Base-by-base conservation (phyloP, 2,888 invertebrate genomes). In the Gryllus longicercus region DNA sequence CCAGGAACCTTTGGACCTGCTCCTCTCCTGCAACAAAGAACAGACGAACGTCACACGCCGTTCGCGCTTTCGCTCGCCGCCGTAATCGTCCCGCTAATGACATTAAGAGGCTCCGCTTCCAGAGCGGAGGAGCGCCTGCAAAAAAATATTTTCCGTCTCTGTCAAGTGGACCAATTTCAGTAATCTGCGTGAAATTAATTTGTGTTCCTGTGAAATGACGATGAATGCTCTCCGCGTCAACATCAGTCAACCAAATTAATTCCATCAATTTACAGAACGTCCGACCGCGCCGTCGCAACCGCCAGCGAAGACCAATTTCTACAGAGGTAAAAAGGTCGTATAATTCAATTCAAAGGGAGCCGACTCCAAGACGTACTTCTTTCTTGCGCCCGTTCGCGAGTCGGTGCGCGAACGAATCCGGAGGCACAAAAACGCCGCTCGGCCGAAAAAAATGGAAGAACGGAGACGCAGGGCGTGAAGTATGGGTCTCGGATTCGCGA, bases 1-100 rank as follows among this genome's bases (percentile, higher is more conserved):
- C 96, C 85, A 91, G 89, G 87, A 95, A 94, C 86, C 91, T 91
- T 85, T 93, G 92, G 84, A 92, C 91, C 86, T 91, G 90, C 88
- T 93, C 92, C 87, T 93, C 93, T 87, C 91, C 92, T 92, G 91
- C 85, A 91, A 91, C 86, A 89, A 88, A 84, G 84, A 85, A 86
- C 86, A 85, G 63, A 63, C 63, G 38, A 63, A 18, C 63, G 63
- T 63, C n/a, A 63, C 63, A 84, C 85, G 51, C 75, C 21, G 38
- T 38, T 38, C 38, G 38, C 5, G 38, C 38, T 38, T 38, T 38
- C 38, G 38, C 38, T 38, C 38, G 38, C 4, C n/a, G 38, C 38
- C 23, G 74, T 63, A 12, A 51, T 11, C 38, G 78, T 76, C 77
- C 12, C 16, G 25, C 12, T 51, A 50, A 78, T 51, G 21, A 11